Evolutionary conservation across 2,797 vertebrate species (phyloP), one percentile per base, ranked within the genome.

Genomic region (Anisognathus igniventris): DNA sequence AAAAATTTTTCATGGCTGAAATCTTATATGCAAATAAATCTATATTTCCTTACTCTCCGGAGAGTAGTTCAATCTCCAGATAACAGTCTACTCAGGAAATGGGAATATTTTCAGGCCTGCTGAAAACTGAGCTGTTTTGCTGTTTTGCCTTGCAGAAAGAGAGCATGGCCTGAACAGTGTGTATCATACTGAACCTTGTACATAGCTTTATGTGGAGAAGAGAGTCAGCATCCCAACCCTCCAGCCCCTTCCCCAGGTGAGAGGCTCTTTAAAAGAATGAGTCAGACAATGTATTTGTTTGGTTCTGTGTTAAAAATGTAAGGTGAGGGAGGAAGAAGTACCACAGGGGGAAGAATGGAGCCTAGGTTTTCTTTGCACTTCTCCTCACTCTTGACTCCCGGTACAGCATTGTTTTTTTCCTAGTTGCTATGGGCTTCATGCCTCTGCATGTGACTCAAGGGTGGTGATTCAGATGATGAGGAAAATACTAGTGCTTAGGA

Each of bases 281-380:
- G 4, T 7, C 9, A 31, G 14, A 47, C 11, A 64, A 40, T 7
- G 12, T 3, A 1, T 54, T 62, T 86, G 1, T 31, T 90, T 64
- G 12, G 0, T 74, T 88, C 20, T 39, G 6, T 51, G 4, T 33
- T 83, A 35, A 86, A 86, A 87, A 65, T 72, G 28, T 1, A 44
- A 8, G 9, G 13, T 37, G 15, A 70, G 12, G 23, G 27, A 77
- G 42, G 70, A 75, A 71, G 20, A 82, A 33, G 11, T 31, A 58
- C 6, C 1, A 3, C 2, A 6, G 8, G 1, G 14, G 10, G 9
- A 18, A 58, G 12, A 51, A 18, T 12, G 37, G 4, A 66, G 3
- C 2, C 35, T 62, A 2, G n/a, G 81, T 78, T 81, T 54, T 23
- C 20, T 68, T 57, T 33, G 15, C 7, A 6, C 2, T 48, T 71